Base-by-base conservation (phyloP, 37 sponge, comb jelly and placozoan species). In the Chondrosia reniformis region DNA sequence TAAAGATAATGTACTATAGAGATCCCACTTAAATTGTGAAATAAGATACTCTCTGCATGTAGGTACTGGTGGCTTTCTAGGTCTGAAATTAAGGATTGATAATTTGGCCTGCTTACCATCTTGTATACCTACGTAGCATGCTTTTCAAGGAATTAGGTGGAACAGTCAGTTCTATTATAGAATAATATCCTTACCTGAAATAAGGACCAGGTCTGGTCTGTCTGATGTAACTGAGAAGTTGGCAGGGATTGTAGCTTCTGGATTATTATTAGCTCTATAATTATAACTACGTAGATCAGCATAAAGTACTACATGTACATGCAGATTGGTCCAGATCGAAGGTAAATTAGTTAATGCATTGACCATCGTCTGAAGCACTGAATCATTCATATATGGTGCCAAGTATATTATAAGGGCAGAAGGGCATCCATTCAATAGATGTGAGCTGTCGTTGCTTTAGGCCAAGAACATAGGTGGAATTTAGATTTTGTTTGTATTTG, bases 401-500 rank as follows among this genome's bases (percentile, higher is more conserved):
- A 64, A 4, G 66, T 64, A 36, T 64, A 64, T n/a, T 7, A 36
- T 64, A 32, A 69, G 72, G 43, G 72, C 72, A 41, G 72, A 42
- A 1, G 72, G 42, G 22, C 72, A 69, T 3, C 44, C 24, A 39
- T 69, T 69, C 12, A 69, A 24, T n/a, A n/a, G 43, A 69, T 69
- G 72, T 69, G 72, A 10, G 15, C 41, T 36, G 41, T 37, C 15
- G 72, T 69, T 36, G 40, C 24, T 38, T 36, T 36, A 6, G 40
- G 72, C 41, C 40, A 41, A 1, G 6, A 69, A 44, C 72, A 69
- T 1, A 69, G 42, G 13, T 41, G 43, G 72, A 41, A 69, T 25
- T 36, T 38, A 10, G 43, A 44, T 21, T 69, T 44, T 43, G 44
- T 38, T 40, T 69, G 72, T 8, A 69, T 36, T 34, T 25, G 39